Evolutionary conservation across 2,888 invertebrate genomes (phyloP), one percentile per base, ranked within the genome.

Genomic region (Diaphora mendica): DNA sequence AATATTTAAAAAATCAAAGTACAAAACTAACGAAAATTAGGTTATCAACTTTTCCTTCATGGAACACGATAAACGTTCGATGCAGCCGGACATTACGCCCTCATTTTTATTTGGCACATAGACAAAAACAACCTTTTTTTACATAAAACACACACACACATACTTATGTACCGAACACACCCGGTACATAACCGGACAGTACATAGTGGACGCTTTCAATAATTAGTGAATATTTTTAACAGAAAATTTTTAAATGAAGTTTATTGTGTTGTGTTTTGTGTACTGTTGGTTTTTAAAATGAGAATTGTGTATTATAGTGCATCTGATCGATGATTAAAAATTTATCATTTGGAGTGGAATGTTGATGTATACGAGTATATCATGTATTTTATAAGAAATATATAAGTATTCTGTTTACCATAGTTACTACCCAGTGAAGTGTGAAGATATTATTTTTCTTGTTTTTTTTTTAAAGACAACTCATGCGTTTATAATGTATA

Each of bases 81-180:
- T 90, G 89, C 92, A 88, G 90, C 92, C 92, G 95, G 94, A 94
- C 94, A 95, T 95, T 94, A 95, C 93, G 93, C 88, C 91, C 95
- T 95, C 95, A 95, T 95, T 95, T 95, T 95, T 95, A 95, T 95
- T 95, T 94, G 94, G 94, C 93, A 95, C 94, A 95, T 95, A 95
- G 95, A 94, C 94, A 93, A 95, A 94, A 94, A 92, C 92, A 92
- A 92, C 93, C 93, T 93, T 94, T 95, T 93, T 94, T 92, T 90
- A 89, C 91, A 91, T 90, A 92, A 91, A 84, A 87, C 86, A 88
- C 90, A 85, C 90, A 89, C 87, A 91, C 89, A 85, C 89, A 89
- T 87, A 89, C 89, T 88, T 86, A 82, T 78, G 65, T 81, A 78
- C 71, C 35, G 26, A 64, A 87, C 82, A 82, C 85, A 85, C 75